A percentile compares a stretch with the other conserved stretches of the same genome.
These are phyloP conservation scores for Apus apus DNA, from an alignment of 2,113 vertebrate genomes.

Conservation along the genomic window DNA sequence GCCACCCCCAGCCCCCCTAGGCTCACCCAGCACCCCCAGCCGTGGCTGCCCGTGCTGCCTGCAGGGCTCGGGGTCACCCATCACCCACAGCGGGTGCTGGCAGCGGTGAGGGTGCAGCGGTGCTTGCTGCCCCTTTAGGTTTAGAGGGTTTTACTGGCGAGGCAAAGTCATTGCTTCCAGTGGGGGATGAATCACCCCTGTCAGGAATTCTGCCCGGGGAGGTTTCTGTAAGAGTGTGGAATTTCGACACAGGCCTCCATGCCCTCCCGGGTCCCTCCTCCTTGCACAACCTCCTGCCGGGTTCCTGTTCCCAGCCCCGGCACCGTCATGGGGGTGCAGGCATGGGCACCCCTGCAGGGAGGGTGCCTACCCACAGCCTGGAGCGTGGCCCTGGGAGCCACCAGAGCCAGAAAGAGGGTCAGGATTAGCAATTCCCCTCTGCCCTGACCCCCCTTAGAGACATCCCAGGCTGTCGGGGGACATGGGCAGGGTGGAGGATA, in stretches of 20 bases:
- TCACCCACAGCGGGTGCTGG: not conserved
- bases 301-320: not conserved
- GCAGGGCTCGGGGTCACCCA: rapidly evolving
- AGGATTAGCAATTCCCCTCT: not conserved
- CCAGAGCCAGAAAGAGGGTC: rapidly evolving
- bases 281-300: conserved; percentile 12
- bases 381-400: rapidly evolving
- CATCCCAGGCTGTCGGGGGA: rapidly evolving
- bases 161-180: conserved; percentile 47
- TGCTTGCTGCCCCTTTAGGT: not conserved
- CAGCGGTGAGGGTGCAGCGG: rapidly evolving
- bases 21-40: rapidly evolving
- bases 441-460: rapidly evolving
- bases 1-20: rapidly evolving
- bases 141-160: conserved; percentile 40
- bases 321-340: not conserved
- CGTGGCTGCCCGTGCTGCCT: not conserved
- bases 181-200: conserved; percentile 52
- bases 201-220: conserved; percentile 62
- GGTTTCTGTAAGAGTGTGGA: conserved; percentile 41
- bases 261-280: conserved; percentile 16
- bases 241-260: conserved; percentile 8
- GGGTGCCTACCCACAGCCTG: rapidly evolving
- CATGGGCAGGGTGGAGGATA: rapidly evolving
- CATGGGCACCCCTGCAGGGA: rapidly evolving